A percentile compares a stretch with the other conserved stretches of the same genome.
These are phyloP conservation scores for Microplitis deprimator DNA, from an alignment of 2,888 invertebrate genomes.

Conservation along the genomic window DNA sequence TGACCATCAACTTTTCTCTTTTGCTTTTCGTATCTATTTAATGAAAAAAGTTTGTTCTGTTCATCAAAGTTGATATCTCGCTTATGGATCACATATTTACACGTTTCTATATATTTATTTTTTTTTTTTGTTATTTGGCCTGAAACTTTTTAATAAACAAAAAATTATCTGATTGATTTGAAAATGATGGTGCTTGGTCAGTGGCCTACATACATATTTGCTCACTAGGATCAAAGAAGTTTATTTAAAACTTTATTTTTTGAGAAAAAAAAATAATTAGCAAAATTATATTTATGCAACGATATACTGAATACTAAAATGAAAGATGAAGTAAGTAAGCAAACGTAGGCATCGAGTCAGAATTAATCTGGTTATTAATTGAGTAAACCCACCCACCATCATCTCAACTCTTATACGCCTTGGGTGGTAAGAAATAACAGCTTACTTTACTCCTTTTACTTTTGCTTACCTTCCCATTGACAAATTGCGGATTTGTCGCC, in stretches of 20 bases:
- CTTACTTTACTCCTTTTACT: conserved; percentile 41
- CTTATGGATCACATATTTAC: conserved; percentile 1
- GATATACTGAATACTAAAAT: background rate
- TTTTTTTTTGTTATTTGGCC: background rate
- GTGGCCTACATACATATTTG: background rate
- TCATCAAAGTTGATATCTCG: conserved; percentile 22
- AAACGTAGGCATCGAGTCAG: conserved; percentile 49
- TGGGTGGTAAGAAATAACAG: conserved; percentile 49
- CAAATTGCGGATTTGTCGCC: conserved; percentile 55
- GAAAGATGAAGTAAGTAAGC: conserved; percentile 19
- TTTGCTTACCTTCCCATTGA: conserved; percentile 42
- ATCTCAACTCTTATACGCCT: conserved; percentile 41
- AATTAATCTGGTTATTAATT: conserved; percentile 61
- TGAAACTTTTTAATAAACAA: background rate
- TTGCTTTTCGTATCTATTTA: conserved; percentile 23
- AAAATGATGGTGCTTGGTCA: background rate
- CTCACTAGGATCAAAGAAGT: background rate
- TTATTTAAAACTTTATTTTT: background rate
- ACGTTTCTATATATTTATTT: background rate
- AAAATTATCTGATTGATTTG: background rate
- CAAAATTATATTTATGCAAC: background rate
- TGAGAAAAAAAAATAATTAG: background rate
- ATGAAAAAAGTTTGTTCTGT: conserved; percentile 26
- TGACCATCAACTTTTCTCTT: conserved; percentile 21
- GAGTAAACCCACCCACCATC: conserved; percentile 46